Conservation (phyloP, 2,888 invertebrate genomes). For the Eupeodes luniger region DNA sequence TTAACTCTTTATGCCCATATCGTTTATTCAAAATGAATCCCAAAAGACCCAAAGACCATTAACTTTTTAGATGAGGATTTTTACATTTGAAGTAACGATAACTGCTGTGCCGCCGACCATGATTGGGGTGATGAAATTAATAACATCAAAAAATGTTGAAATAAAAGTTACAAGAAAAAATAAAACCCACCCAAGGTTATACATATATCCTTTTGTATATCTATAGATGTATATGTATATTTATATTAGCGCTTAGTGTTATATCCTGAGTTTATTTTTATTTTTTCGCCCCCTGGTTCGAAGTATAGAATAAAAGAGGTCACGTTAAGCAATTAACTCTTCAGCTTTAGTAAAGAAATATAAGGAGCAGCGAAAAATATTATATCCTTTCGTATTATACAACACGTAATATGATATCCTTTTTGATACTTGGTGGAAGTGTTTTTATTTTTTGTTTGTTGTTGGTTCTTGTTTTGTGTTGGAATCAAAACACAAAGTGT, state of each 20-base stretch:
- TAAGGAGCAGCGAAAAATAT: neutral
- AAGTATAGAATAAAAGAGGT: slow-evolving; percentile 31
- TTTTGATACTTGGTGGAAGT: neutral
- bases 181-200: neutral
- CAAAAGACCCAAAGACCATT: slow-evolving; percentile 18
- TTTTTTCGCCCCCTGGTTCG: too few relatives aligned
- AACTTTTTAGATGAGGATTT: slow-evolving; percentile 46
- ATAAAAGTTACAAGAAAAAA: slow-evolving; percentile 4
- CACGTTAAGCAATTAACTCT: slow-evolving; percentile 57
- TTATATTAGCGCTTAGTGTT: neutral
- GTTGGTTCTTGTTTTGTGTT: neutral
- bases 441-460: neutral
- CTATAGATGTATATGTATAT: too few relatives aligned
- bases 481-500: neutral
- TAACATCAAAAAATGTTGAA: slow-evolving; percentile 24
- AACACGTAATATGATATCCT: slow-evolving; percentile 1
- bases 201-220: neutral
- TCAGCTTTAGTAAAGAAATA: slow-evolving; percentile 23
- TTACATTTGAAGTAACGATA: slow-evolving; percentile 37
- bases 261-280: neutral
- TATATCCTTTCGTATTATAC: neutral
- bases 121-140: slow-evolving; percentile 46
- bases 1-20: slow-evolving; percentile 5
- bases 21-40: slow-evolving; percentile 2
- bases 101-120: slow-evolving; percentile 37